Evolutionary conservation across 2,888 invertebrate species (phyloP).

Genomic region (Epinotia bilunana): DNA sequence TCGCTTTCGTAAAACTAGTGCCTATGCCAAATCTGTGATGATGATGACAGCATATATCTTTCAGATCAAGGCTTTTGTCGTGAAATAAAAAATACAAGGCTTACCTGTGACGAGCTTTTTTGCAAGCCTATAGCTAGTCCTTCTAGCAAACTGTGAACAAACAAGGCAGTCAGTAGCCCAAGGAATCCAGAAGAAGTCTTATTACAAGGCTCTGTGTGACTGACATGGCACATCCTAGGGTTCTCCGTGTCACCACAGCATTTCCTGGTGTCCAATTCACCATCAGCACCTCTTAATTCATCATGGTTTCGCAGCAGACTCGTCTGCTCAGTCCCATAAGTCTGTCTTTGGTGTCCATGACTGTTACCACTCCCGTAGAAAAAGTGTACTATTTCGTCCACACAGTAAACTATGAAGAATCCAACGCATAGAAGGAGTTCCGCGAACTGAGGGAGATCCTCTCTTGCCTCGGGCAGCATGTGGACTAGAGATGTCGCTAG

Average conservation of each 20-base stretch:
- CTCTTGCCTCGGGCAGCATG: conserved; percentile 91
- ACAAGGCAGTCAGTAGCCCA: conserved; percentile 89
- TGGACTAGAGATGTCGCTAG: conserved; percentile 91
- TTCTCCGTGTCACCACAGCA: conserved; percentile 69
- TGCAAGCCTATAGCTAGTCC: conserved; percentile 93
- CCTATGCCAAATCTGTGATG: no score
- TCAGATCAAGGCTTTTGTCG: neutral
- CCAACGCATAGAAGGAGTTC: conserved; percentile 88
- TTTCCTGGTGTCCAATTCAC: conserved; percentile 59
- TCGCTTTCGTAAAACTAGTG: no score
- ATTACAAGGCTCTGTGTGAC: conserved; percentile 87
- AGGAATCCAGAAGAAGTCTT: conserved; percentile 86
- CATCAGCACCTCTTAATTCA: conserved; percentile 55
- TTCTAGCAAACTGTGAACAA: conserved; percentile 91
- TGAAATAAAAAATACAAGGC: conserved; percentile 3
- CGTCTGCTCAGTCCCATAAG: conserved; percentile 65
- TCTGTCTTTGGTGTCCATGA: conserved; percentile 48
- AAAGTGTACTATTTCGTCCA: conserved; percentile 89
- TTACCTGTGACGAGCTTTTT: conserved; percentile 85
- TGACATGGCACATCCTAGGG: conserved; percentile 86
- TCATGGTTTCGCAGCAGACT: conserved; percentile 55
- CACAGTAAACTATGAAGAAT: conserved; percentile 88
- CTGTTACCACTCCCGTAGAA: conserved; percentile 77
- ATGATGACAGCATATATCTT: no score
- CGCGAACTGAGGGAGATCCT: conserved; percentile 83